Evolutionary conservation across 2,888 invertebrate species (phyloP).

Genomic region (Aleiodes alternator): DNA sequence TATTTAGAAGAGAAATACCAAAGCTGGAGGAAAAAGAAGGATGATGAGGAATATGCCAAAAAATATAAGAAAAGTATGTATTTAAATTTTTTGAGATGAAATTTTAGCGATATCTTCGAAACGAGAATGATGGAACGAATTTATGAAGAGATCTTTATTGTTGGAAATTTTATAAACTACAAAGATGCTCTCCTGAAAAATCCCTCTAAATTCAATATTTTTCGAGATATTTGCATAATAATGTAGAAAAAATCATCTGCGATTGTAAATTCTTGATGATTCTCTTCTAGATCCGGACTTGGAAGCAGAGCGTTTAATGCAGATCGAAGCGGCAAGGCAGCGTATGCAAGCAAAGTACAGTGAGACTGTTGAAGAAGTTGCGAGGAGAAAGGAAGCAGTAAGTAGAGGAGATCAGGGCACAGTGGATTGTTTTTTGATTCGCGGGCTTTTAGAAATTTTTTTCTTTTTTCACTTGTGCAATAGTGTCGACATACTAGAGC

Average conservation of each 20-base stretch:
- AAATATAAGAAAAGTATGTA: constrained; percentile 76
- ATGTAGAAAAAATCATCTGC: constrained; percentile 17
- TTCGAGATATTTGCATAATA: no score
- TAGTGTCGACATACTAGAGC: no score
- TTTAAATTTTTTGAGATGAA: constrained; percentile 17
- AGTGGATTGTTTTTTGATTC: not conserved
- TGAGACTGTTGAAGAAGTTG: constrained; percentile 65
- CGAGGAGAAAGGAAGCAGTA: constrained; percentile 73
- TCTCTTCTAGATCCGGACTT: constrained; percentile 74
- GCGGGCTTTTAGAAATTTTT: no score
- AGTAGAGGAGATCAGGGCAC: constrained; percentile 29
- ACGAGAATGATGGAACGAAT: no score
- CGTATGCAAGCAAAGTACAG: constrained; percentile 75
- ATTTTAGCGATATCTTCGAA: no score
- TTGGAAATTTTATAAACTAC: no score
- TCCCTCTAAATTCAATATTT: no score
- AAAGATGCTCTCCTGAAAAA: no score
- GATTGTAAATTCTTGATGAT: constrained; percentile 26
- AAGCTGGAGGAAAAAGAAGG: constrained; percentile 67
- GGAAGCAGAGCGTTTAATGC: constrained; percentile 66
- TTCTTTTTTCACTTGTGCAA: no score
- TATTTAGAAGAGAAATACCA: constrained; percentile 68
- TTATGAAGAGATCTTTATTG: no score
- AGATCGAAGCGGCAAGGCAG: constrained; percentile 71
- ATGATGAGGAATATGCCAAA: constrained; percentile 73